Evolutionary conservation across 2,888 invertebrate genomes (phyloP).

Genomic region (Eustalomyia histrio): DNA sequence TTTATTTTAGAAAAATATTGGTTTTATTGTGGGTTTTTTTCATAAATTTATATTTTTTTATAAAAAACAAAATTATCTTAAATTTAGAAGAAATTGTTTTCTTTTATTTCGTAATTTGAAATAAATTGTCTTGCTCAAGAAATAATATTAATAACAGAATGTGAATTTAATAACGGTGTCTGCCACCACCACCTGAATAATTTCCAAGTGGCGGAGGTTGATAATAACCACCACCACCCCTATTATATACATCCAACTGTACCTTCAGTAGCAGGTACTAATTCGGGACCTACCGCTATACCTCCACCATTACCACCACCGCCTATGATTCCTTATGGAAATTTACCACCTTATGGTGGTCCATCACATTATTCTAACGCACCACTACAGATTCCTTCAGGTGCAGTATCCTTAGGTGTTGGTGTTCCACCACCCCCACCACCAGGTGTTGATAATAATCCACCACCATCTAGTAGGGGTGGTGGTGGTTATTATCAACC

Average conservation of each 20-base stretch:
- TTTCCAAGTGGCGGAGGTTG: slow-evolving; percentile 67
- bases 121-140: slow-evolving; percentile 40
- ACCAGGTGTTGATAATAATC: slow-evolving; percentile 41
- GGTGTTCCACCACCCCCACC: slow-evolving; percentile 59
- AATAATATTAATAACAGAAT: slow-evolving; percentile 32
- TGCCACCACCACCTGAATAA: slow-evolving; percentile 52
- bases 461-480: slow-evolving; percentile 34
- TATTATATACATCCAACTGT: slow-evolving; percentile 67
- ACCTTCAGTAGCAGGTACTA: slow-evolving; percentile 53
- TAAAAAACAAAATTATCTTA: slow-evolving; percentile 53
- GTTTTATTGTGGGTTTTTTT: too few relatives aligned
- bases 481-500: slow-evolving; percentile 67
- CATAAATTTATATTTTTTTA: slow-evolving; percentile 12
- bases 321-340: slow-evolving; percentile 48
- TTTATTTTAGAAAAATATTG: too few relatives aligned
- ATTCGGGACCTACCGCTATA: slow-evolving; percentile 47
- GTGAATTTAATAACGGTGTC: slow-evolving; percentile 63
- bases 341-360: slow-evolving; percentile 38
- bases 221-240: slow-evolving; percentile 73
- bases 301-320: slow-evolving; percentile 60
- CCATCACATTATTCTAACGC: slow-evolving; percentile 52
- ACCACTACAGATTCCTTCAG: slow-evolving; percentile 56
- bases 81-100: slow-evolving; percentile 30
- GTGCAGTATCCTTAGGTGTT: slow-evolving; percentile 27
- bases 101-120: slow-evolving; percentile 52